Base-by-base conservation (phyloP, 2,797 vertebrate species). In the Anomalospiza imberbis region DNA sequence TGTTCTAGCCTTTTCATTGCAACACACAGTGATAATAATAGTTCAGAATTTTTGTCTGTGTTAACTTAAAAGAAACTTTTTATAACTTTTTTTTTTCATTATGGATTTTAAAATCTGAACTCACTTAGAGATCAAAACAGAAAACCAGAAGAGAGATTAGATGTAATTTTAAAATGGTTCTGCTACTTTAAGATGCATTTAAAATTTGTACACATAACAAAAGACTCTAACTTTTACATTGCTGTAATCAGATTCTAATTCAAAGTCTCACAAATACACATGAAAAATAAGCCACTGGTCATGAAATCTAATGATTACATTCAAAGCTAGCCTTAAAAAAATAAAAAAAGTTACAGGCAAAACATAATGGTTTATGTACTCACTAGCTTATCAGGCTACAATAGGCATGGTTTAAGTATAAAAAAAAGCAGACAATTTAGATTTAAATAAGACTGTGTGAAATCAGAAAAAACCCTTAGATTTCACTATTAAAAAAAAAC, bases 371-470 rank as follows among this genome's bases (percentile, higher is more conserved):
- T 95, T 96, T 94, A 97, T 95, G 94, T 96, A 97, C 93, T 97
- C 96, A 97, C 95, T 94, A 96, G 92, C 96, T 98, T 96, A 97
- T 96, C 92, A 96, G 92, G 94, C 96, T 98, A 97, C 82, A 96
- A 96, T 94, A 97, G 95, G 97, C 94, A 97, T 74, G 89, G 91
- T 94, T 67, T 95, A 97, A 96, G 94, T 97, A 97, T 97, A 94
- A 97, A 98, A 86, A 80, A 98, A 96, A 97, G 97, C 97, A 88
- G 96, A 98, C 94, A 97, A 98, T 96, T 98, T 95, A 98, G 97
- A 98, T 97, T 98, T 98, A 98, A 98, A 99, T 99, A 99, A 98
- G 97, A 98, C 98, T 98, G 93, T 60, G 97, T 98, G 96, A 98
- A 98, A 98, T 80, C 97, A 98, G 97, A 97, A 98, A 98, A 94